Conservation (phyloP, 2,113 vertebrate genomes). For the Sciurus niger region DNA sequence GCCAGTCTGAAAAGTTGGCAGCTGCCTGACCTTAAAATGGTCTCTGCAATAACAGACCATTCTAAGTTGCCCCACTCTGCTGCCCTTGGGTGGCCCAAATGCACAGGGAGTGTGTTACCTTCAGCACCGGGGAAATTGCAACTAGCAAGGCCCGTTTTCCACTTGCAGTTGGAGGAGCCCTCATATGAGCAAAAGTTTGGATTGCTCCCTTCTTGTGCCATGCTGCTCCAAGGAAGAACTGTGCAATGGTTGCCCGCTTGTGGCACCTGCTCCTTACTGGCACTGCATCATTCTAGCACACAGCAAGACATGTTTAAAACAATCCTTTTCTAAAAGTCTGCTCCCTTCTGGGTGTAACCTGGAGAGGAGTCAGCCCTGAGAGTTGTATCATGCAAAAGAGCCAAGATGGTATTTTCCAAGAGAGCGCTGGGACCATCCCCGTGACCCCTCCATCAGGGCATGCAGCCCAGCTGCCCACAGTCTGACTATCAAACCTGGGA, state of each 20-base stretch:
- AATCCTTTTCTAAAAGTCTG: not conserved
- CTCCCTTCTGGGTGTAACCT: not conserved
- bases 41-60: not conserved
- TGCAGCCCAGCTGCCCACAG: not conserved
- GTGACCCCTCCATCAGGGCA: not conserved
- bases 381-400: not conserved
- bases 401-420: not conserved
- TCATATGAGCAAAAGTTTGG: not conserved
- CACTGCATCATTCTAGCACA: accelerated
- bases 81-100: not conserved
- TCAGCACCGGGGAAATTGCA: not conserved
- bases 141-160: not conserved
- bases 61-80: not conserved
- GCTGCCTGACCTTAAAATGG: not conserved
- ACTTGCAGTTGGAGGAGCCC: not conserved
- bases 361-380: not conserved
- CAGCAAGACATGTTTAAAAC: not conserved
- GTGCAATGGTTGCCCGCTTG: accelerated
- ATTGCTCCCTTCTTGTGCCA: not conserved
- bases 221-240: not conserved
- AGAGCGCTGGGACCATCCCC: not conserved
- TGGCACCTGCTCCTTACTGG: not conserved
- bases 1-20: not conserved
- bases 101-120: not conserved
- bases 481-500: not conserved